These are phyloP conservation scores for Phyto melanocephala DNA, from an alignment of 2,888 invertebrate species.

Conservation along the genomic window DNA sequence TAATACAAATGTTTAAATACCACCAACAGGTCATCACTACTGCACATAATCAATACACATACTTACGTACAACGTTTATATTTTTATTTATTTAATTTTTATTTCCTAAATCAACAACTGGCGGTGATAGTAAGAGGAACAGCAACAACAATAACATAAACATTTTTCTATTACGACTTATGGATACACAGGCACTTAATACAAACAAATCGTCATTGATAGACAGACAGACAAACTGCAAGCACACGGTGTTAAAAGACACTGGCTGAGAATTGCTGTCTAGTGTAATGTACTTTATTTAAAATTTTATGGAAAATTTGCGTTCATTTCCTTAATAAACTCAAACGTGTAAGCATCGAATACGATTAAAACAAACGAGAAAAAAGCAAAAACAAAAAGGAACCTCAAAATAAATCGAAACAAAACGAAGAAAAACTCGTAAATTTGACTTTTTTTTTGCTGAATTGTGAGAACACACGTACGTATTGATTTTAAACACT, in stretches of 20 bases:
- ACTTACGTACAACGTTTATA: conserved; percentile 4
- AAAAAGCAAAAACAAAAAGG: not conserved
- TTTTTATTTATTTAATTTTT: not conserved
- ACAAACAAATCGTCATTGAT: conserved; percentile 14
- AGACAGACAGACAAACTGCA: conserved; percentile 33
- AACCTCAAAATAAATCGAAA: not conserved
- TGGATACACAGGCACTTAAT: not conserved
- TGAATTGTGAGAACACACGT: conserved; percentile 41
- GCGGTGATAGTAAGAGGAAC: conserved; percentile 24
- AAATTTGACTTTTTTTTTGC: not conserved
- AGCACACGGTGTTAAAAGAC: not conserved
- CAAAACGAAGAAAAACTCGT: not conserved
- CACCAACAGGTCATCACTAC: conserved; percentile 60
- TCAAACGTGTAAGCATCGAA: conserved; percentile 55
- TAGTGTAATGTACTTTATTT: conserved; percentile 12
- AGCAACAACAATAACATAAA: not conserved
- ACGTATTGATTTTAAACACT: conserved; percentile 15
- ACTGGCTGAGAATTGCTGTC: too few relatives aligned
- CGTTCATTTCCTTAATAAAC: conserved; percentile 60
- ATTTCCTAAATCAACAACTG: conserved; percentile 27
- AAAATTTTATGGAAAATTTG: conserved; percentile 40
- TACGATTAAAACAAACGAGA: conserved; percentile 2
- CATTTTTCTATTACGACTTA: not conserved
- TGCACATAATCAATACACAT: conserved; percentile 31
- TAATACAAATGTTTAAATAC: conserved; percentile 43